Conservation (phyloP, 2,113 vertebrate genomes). For the Melanocharis versteri region DNA sequence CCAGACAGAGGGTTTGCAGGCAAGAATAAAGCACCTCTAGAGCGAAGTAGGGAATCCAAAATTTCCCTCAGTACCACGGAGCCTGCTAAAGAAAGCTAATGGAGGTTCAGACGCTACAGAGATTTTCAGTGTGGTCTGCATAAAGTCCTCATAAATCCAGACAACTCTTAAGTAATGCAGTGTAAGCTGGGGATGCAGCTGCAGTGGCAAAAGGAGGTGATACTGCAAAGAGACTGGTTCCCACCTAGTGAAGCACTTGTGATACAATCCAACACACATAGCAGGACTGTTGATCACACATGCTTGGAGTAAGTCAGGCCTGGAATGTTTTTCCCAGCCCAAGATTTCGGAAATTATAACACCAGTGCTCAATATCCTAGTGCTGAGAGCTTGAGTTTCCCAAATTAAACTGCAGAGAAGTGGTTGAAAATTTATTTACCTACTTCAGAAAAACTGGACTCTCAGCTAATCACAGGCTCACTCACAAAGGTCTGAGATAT, state of each 20-base stretch:
- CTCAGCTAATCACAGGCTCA: background rate
- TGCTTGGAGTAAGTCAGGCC: background rate
- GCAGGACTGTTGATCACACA: background rate
- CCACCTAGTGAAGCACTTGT: background rate
- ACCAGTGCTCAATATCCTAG: background rate
- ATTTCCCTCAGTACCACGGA: background rate
- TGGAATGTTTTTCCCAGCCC: background rate
- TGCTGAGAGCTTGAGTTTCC: background rate
- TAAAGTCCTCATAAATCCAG: background rate
- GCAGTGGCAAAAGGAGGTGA: background rate
- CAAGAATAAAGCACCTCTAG: background rate
- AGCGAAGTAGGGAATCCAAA: background rate
- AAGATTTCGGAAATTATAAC: background rate
- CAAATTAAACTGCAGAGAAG: background rate
- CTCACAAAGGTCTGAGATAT: background rate
- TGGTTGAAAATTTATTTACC: background rate
- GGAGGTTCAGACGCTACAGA: fast-evolving
- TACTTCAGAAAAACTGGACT: background rate
- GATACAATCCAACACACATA: background rate
- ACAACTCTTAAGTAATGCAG: background rate
- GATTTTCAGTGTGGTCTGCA: background rate
- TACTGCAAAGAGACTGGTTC: background rate
- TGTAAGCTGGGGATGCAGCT: background rate
- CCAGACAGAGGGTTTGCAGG: background rate
- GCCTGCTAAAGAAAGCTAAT: background rate